These are phyloP conservation scores for Heteropelma amictum DNA, from an alignment of 2,888 invertebrate species.

Conservation along the genomic window DNA sequence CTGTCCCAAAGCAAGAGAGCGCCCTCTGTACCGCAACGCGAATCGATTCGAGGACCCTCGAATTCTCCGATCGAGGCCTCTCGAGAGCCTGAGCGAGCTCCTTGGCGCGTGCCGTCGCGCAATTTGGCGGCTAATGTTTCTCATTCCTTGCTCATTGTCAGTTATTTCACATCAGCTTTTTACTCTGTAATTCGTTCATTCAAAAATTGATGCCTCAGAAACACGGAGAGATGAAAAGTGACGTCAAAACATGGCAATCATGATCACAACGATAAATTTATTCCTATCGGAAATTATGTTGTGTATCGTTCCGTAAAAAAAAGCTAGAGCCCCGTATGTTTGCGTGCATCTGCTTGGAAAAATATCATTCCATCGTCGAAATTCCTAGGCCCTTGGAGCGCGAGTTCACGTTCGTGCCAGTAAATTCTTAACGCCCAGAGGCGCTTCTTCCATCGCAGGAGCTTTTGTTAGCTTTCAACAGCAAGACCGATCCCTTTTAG, in stretches of 20 bases:
- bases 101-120: conserved; percentile 68
- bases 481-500: conserved; percentile 50
- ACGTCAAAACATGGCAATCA: too few species aligned
- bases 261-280: too few species aligned
- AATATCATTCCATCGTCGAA: conserved; percentile 23
- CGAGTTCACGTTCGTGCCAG: conserved; percentile 39
- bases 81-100: conserved; percentile 45
- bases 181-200: conserved; percentile 16
- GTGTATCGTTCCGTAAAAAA: conserved; percentile 12
- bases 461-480: conserved; percentile 58
- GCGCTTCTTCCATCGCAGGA: conserved; percentile 43
- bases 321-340: conserved; percentile 16
- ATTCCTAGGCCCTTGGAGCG: conserved; percentile 38
- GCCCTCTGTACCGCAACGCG: conserved; percentile 63
- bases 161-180: background rate
- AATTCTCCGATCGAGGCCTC: conserved; percentile 63
- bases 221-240: background rate
- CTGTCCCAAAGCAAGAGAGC: conserved; percentile 71
- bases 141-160: conserved; percentile 2
- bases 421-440: conserved; percentile 47
- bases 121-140: conserved; percentile 48
- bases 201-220: background rate
- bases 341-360: conserved; percentile 4
- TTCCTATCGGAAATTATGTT: too few species aligned
- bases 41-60: conserved; percentile 74